Conservation (phyloP, 2,113 vertebrate species). For the Thunnus maccoyii region DNA sequence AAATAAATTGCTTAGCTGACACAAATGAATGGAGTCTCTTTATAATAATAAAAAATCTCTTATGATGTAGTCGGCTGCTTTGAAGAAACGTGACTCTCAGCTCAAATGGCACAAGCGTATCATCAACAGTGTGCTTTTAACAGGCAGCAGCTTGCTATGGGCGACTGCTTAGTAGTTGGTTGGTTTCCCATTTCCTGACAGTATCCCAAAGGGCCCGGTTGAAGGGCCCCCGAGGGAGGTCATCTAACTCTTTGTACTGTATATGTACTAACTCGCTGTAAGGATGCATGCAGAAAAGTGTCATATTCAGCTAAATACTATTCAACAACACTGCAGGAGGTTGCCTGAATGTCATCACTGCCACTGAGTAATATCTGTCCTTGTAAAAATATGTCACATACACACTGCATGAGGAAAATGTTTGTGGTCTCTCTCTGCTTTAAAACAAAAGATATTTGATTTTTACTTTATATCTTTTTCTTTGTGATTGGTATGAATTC, state of each 20-base stretch:
- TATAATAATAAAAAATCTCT: constrained; percentile 21
- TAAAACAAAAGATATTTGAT: too few relatives aligned
- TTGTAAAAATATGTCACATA: neutral
- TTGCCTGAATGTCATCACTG: constrained; percentile 42
- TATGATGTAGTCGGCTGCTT: neutral
- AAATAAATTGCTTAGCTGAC: constrained; percentile 28
- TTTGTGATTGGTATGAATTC: too few relatives aligned
- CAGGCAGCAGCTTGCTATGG: constrained; percentile 10
- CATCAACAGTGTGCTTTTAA: constrained; percentile 9
- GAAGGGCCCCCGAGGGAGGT: constrained; percentile 23
- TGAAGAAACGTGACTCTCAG: neutral
- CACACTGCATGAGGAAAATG: too few relatives aligned
- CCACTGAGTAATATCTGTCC: neutral
- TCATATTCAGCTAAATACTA: constrained; percentile 33
- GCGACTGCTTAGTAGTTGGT: constrained; percentile 15
- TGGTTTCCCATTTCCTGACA: constrained; percentile 8
- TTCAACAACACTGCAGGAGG: constrained; percentile 8
- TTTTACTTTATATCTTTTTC: too few relatives aligned
- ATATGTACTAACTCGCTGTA: constrained; percentile 1
- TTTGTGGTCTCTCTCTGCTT: too few relatives aligned
- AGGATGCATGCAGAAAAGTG: constrained; percentile 23
- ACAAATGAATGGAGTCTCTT: constrained; percentile 34
- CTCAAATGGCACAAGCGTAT: constrained; percentile 12
- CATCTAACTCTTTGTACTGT: constrained; percentile 34
- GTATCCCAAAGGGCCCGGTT: neutral